Conservation (phyloP, 1,140 invertebrate species). For the Zaprionus inermis region DNA sequence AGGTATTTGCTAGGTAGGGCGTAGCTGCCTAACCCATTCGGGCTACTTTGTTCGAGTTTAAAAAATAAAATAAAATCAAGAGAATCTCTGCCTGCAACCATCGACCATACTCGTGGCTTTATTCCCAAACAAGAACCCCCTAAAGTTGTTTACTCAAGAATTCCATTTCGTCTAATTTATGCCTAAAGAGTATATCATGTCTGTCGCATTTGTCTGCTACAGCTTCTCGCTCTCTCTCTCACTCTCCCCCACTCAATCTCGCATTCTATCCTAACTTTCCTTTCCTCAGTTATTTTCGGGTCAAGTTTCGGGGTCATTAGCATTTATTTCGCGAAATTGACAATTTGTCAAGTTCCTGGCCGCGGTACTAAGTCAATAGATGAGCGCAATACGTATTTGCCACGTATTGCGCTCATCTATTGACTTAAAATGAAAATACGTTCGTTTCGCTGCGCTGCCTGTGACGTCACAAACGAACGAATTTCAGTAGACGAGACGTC, state of each 20-base stretch:
- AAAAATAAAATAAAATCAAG: too few species aligned
- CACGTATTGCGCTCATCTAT: too few species aligned
- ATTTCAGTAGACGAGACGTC: conserved; percentile 8
- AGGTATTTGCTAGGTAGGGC: too few species aligned
- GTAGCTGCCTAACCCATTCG: too few species aligned
- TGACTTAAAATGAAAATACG: neutral
- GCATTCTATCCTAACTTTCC: neutral
- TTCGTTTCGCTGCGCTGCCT: neutral
- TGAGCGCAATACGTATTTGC: conserved; percentile 35
- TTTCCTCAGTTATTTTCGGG: conserved; percentile 9
- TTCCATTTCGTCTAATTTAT: neutral
- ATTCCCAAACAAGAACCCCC: neutral
- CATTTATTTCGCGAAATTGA: conserved; percentile 50
- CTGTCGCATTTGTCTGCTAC: neutral
- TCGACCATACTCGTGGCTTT: neutral
- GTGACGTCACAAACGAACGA: conserved; percentile 10
- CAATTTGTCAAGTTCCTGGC: conserved; percentile 46
- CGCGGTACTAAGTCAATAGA: conserved; percentile 42
- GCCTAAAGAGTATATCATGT: conserved; percentile 12
- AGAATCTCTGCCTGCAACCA: neutral
- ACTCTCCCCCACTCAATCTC: neutral
- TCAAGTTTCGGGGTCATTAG: conserved; percentile 40
- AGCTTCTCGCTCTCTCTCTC: neutral
- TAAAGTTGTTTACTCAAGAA: neutral
- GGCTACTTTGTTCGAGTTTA: too few species aligned